These are phyloP conservation scores for Saturnia pavonia DNA, from an alignment of 2,888 invertebrate species.

Conservation along the genomic window DNA sequence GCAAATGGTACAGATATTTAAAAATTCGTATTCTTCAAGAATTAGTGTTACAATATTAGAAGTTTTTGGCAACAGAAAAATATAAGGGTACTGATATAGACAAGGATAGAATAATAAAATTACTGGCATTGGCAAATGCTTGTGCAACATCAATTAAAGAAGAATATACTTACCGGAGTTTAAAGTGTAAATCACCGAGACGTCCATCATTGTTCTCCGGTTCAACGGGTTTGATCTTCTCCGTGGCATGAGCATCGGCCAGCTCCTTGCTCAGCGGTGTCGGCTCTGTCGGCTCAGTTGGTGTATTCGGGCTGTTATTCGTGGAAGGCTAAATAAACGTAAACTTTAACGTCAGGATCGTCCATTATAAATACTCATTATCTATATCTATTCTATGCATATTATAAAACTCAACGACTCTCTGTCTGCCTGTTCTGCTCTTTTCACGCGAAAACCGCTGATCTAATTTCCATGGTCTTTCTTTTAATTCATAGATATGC, in stretches of 20 bases:
- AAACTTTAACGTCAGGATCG: not conserved
- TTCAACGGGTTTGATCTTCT: slow-evolving; percentile 68
- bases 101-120: not conserved
- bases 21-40: too few relatives aligned
- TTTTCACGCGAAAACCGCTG: too few relatives aligned
- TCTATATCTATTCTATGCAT: too few relatives aligned
- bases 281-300: slow-evolving; percentile 61
- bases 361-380: not conserved
- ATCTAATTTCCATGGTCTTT: too few relatives aligned
- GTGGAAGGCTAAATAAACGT: slow-evolving; percentile 50
- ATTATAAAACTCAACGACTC: too few relatives aligned
- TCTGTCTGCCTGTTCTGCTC: too few relatives aligned
- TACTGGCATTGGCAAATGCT: not conserved
- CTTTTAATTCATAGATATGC: too few relatives aligned
- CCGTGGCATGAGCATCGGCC: slow-evolving; percentile 72
- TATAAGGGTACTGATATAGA: not conserved
- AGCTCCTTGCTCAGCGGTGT: slow-evolving; percentile 75
- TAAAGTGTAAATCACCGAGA: slow-evolving; percentile 94
- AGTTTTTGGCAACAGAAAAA: too few relatives aligned
- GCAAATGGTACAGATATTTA: too few relatives aligned
- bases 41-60: too few relatives aligned
- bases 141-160: not conserved
- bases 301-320: slow-evolving; percentile 64
- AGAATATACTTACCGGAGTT: slow-evolving; percentile 83
- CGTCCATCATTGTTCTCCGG: slow-evolving; percentile 83